A percentile compares a stretch with the other conserved stretches of the same genome.
Conservation (phyloP, 2,888 invertebrate species). For the Drosophila dives region DNA sequence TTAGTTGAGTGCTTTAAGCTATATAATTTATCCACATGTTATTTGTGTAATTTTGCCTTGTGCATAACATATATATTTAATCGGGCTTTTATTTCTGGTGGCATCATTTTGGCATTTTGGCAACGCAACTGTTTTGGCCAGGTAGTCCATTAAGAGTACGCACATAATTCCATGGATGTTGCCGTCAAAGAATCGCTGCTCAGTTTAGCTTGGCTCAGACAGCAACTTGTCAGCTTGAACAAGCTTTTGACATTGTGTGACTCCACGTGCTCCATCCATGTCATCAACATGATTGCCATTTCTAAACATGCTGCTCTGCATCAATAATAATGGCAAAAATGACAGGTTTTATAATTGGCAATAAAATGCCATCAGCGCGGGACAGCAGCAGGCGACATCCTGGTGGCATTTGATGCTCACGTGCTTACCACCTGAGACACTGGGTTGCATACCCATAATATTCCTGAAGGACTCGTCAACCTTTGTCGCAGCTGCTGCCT, state of each 20-base stretch:
- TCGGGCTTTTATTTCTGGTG: slow-evolving; percentile 17
- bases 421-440: slow-evolving; percentile 46
- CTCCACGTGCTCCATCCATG: slow-evolving; percentile 43
- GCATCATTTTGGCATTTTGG: slow-evolving; percentile 5
- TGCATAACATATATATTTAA: slow-evolving; percentile 28
- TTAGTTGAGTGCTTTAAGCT: neutral
- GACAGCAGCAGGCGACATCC: slow-evolving; percentile 22
- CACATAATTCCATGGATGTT: slow-evolving; percentile 9
- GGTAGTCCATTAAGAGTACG: slow-evolving; percentile 29
- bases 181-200: slow-evolving; percentile 16
- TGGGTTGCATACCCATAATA: slow-evolving; percentile 5
- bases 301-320: slow-evolving; percentile 46
- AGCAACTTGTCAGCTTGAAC: slow-evolving; percentile 59
- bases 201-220: slow-evolving; percentile 25
- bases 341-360: slow-evolving; percentile 76
- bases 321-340: slow-evolving; percentile 67
- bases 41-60: slow-evolving; percentile 1
- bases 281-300: slow-evolving; percentile 73
- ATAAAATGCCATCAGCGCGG: slow-evolving; percentile 72
- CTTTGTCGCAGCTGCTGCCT: slow-evolving; percentile 29
- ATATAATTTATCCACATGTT: neutral
- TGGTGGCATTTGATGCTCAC: slow-evolving; percentile 41
- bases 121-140: slow-evolving; percentile 23
- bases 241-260: slow-evolving; percentile 24
- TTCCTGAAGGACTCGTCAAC: neutral